Evolutionary conservation across 1,140 invertebrate genomes (phyloP).

Genomic region (Drosophila pallidifrons): DNA sequence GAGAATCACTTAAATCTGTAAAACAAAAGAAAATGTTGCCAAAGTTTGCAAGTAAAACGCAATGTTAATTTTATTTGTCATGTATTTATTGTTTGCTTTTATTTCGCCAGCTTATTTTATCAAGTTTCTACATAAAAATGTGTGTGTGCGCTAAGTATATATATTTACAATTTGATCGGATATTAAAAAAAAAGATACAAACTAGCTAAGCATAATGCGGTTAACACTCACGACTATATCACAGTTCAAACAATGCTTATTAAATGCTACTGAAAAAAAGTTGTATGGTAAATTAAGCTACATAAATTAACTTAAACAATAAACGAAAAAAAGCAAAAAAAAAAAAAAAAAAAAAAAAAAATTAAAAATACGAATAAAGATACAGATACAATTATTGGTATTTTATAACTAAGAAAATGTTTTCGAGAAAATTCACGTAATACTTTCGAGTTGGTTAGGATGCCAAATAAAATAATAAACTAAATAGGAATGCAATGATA

Average conservation of each 20-base stretch:
- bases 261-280: conserved; percentile 44
- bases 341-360: conserved; percentile 28
- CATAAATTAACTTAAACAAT: conserved; percentile 3
- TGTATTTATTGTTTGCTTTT: conserved; percentile 40
- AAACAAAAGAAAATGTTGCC: too few relatives aligned
- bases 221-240: conserved; percentile 68
- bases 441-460: conserved; percentile 54
- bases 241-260: conserved; percentile 59
- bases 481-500: not conserved
- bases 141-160: conserved; percentile 17
- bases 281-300: conserved; percentile 16
- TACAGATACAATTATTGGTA: not conserved
- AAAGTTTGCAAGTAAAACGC: not conserved
- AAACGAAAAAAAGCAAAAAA: conserved; percentile 26
- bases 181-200: conserved; percentile 31
- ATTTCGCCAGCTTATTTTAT: conserved; percentile 29
- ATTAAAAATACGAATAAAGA: not conserved
- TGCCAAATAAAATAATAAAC: conserved; percentile 24
- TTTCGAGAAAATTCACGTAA: conserved; percentile 34
- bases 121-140: conserved; percentile 19
- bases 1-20: too few relatives aligned
- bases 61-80: conserved; percentile 3
- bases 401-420: conserved; percentile 10
- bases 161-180: conserved; percentile 32
- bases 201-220: conserved; percentile 60